These are phyloP conservation scores for Heliconius hermathena DNA, from an alignment of 1,140 invertebrate species.

Conservation along the genomic window DNA sequence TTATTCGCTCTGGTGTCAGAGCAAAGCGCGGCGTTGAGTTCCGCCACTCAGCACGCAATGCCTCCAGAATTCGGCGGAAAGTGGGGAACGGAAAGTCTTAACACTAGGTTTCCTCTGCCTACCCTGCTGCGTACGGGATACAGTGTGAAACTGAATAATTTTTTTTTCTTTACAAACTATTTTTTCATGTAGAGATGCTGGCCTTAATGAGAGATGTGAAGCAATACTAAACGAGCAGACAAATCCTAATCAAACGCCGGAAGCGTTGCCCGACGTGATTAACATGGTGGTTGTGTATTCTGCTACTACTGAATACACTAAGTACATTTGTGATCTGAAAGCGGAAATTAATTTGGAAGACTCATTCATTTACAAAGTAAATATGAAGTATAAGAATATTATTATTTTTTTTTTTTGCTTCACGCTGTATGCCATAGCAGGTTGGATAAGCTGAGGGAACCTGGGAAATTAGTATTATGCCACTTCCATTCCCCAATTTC, in stretches of 20 bases:
- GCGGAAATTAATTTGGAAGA: constrained; percentile 61
- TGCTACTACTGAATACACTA: constrained; percentile 65
- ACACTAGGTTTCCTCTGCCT: too few relatives aligned
- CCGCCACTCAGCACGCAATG: too few relatives aligned
- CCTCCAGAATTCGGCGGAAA: too few relatives aligned
- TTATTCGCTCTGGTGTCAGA: too few relatives aligned
- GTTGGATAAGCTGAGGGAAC: too few relatives aligned
- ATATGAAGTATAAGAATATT: neutral
- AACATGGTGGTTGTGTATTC: constrained; percentile 68
- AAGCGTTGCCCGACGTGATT: constrained; percentile 46
- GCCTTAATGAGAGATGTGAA: constrained; percentile 60
- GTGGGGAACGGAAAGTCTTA: too few relatives aligned
- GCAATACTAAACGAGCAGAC: constrained; percentile 52
- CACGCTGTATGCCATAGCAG: neutral
- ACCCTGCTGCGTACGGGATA: too few relatives aligned
- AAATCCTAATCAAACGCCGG: constrained; percentile 40
- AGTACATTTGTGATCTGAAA: constrained; percentile 56
- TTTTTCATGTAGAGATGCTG: constrained; percentile 47
- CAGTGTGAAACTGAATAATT: too few relatives aligned
- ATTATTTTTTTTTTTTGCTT: neutral
- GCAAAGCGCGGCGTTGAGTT: too few relatives aligned
- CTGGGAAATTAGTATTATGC: too few relatives aligned
- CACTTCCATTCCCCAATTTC: too few relatives aligned
- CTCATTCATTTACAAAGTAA: constrained; percentile 74
- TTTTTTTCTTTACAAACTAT: neutral